Percentiles rank a stretch among this genome's conserved stretches.
phyloP scores from a whole-genome alignment of 2,113 vertebrate genomes.

The Helogale parvula region DNA sequence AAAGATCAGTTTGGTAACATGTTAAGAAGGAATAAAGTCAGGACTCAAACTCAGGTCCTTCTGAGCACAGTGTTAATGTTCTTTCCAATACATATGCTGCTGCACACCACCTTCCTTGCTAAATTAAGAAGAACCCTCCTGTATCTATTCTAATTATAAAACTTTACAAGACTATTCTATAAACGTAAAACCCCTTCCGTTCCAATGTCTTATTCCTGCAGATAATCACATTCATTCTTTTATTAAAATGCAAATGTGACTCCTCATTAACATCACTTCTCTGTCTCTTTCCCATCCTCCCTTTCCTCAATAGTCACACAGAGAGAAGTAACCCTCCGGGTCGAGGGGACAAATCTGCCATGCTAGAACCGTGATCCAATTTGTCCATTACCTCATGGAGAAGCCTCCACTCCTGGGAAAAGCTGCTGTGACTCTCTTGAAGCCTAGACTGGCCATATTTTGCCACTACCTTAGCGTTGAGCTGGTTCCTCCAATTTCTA shows the following conservation, averaged over 20 bases:
- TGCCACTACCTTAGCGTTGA: conserved; percentile 92
- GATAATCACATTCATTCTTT: not conserved
- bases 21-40: conserved; percentile 1
- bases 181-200: not conserved
- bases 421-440: conserved; percentile 88
- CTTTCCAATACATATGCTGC: not conserved
- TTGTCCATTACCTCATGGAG: not conserved
- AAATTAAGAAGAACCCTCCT: conserved; percentile 23
- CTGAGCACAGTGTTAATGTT: not conserved
- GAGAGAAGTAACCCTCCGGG: not conserved
- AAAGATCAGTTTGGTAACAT: not conserved
- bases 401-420: not conserved
- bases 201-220: not conserved
- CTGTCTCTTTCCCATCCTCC: not conserved
- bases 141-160: conserved; percentile 36
- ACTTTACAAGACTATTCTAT: not conserved
- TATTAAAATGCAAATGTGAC: not conserved
- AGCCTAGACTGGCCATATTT: conserved; percentile 89
- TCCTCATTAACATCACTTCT: not conserved
- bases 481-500: conserved; percentile 88
- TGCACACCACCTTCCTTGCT: not conserved
- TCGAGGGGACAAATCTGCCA: not conserved
- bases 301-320: not conserved
- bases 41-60: conserved; percentile 11
- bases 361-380: not conserved